A percentile compares a stretch with the other conserved stretches of the same genome.
Evolutionary conservation across 1,140 invertebrate species (phyloP).

Genomic region (Rhagoletis pomonella): DNA sequence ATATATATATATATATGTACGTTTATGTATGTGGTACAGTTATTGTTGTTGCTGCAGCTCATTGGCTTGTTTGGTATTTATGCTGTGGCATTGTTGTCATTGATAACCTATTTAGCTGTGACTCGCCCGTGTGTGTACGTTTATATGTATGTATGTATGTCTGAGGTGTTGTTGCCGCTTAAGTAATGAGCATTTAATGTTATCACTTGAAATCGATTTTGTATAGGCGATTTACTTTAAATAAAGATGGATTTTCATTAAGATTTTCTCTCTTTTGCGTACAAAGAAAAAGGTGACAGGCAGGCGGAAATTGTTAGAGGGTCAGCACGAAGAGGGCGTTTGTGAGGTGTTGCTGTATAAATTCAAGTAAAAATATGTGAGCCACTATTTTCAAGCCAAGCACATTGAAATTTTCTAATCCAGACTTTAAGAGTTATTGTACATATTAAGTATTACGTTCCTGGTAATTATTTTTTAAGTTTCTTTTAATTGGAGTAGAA

Average conservation of each 20-base stretch:
- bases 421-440: too few species aligned
- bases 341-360: too few species aligned
- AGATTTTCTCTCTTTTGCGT: not conserved
- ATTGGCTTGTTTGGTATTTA: constrained; percentile 12
- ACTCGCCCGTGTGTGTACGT: not conserved
- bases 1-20: not conserved
- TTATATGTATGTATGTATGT: not conserved
- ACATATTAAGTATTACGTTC: too few species aligned
- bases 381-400: too few species aligned
- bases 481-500: too few species aligned
- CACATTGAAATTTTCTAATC: too few species aligned
- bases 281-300: too few species aligned
- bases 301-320: too few species aligned
- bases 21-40: not conserved
- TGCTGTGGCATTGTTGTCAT: constrained; percentile 36
- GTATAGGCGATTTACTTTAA: constrained; percentile 14
- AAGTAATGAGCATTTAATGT: constrained; percentile 45
- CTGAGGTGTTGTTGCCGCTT: not conserved
- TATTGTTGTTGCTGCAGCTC: constrained; percentile 1
- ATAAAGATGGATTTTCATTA: constrained; percentile 20
- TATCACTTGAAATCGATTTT: constrained; percentile 41
- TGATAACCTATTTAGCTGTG: constrained; percentile 33
- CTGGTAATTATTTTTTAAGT: too few species aligned
- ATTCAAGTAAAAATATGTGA: too few species aligned
- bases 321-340: too few species aligned